phyloP scores from a whole-genome alignment of 2,888 invertebrate genomes.

The Myopa testacea region DNA sequence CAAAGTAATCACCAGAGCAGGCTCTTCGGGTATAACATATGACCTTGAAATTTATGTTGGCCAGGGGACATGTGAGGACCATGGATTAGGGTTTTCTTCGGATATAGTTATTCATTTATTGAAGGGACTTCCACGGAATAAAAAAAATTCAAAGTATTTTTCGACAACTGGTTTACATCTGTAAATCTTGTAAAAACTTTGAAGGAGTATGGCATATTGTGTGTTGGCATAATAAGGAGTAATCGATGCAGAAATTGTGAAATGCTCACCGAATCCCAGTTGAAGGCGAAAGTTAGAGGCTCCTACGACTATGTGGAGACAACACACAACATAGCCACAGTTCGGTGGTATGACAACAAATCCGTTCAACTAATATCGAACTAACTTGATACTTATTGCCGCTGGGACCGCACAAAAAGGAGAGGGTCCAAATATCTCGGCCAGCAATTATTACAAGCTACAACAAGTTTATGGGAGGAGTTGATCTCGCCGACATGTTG shows the following conservation, averaged over 20 bases:
- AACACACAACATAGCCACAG: slow-evolving; percentile 20
- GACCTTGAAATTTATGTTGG: no score
- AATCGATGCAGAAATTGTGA: slow-evolving; percentile 6
- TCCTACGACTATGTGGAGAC: slow-evolving; percentile 13
- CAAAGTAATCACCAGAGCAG: no score
- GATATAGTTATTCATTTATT: background rate
- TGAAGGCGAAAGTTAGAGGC: background rate
- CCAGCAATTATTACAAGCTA: slow-evolving; percentile 28
- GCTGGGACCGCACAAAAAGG: slow-evolving; percentile 10
- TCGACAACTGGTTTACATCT: background rate
- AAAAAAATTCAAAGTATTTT: slow-evolving; percentile 7
- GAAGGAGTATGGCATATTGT: background rate
- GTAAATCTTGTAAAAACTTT: background rate
- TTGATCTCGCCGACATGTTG: background rate
- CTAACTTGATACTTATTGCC: slow-evolving; percentile 10
- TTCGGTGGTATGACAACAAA: slow-evolving; percentile 24
- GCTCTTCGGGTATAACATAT: background rate
- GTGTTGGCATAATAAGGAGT: background rate
- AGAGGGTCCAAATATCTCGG: background rate
- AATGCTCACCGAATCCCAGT: slow-evolving; percentile 1
- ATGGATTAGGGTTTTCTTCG: no score
- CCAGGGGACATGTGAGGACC: no score
- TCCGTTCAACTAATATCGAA: slow-evolving; percentile 24
- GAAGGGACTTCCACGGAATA: background rate
- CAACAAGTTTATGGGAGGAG: slow-evolving; percentile 33